Percentiles rank a stretch among this genome's conserved stretches.
Conservation (phyloP, 2,797 vertebrate species). For the Coregonus suidteri region DNA sequence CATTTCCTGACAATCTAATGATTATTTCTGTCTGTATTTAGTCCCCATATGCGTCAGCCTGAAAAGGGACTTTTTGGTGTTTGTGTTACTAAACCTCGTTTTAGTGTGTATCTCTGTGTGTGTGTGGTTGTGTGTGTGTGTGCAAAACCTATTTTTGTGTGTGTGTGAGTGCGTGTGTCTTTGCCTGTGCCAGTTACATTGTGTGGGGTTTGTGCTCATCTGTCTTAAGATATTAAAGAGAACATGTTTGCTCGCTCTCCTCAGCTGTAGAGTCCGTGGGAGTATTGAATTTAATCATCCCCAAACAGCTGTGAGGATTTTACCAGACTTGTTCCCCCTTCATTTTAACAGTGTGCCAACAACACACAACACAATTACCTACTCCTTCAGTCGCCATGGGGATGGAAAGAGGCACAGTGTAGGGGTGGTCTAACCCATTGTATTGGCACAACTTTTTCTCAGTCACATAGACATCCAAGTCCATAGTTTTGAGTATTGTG, state of each 20-base stretch:
- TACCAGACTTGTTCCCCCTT: constrained; percentile 29
- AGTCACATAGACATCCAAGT: neutral
- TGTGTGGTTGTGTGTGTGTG: too few relatives aligned
- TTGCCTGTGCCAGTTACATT: too few relatives aligned
- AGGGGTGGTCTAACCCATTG: constrained; percentile 22
- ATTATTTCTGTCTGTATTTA: too few relatives aligned
- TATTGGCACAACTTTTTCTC: constrained; percentile 1
- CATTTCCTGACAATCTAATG: too few relatives aligned
- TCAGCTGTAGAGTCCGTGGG: constrained; percentile 19
- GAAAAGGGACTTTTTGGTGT: too few relatives aligned
- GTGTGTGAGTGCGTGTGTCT: too few relatives aligned
- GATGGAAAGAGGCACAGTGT: constrained; percentile 16
- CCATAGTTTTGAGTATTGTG: neutral
- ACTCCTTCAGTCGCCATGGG: constrained; percentile 27
- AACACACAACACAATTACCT: constrained; percentile 1
- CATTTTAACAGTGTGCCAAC: constrained; percentile 10
- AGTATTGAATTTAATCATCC: constrained; percentile 36
- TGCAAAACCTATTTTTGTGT: too few relatives aligned
- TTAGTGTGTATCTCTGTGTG: too few relatives aligned
- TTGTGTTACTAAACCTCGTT: too few relatives aligned
- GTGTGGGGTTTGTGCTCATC: too few relatives aligned
- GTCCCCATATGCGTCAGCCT: too few relatives aligned
- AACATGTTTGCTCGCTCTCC: constrained; percentile 7
- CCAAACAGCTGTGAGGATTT: constrained; percentile 41
- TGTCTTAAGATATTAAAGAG: too few relatives aligned